A percentile compares a stretch with the other conserved stretches of the same genome.
Evolutionary conservation across 1,140 invertebrate genomes (phyloP).

Genomic region (Holotrichia oblita): DNA sequence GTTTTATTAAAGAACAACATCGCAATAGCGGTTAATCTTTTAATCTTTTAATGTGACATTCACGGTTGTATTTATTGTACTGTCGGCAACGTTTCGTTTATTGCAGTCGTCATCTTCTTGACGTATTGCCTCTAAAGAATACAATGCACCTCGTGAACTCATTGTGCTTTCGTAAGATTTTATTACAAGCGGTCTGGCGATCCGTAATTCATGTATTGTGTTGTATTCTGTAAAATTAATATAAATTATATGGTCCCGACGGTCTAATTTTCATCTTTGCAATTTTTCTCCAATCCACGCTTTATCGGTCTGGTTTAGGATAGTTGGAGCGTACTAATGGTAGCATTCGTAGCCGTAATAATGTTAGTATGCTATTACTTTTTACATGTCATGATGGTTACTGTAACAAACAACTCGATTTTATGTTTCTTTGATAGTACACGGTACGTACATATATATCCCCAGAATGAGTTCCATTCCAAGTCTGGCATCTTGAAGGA

Average conservation of each 20-base stretch:
- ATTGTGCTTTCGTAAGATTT: background rate
- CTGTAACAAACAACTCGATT: constrained; percentile 5
- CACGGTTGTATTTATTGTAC: background rate
- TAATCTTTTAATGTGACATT: constrained; percentile 35
- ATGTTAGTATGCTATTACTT: constrained; percentile 29
- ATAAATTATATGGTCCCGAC: constrained; percentile 9
- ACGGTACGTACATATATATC: background rate
- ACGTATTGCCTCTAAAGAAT: constrained; percentile 33
- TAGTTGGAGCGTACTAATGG: background rate
- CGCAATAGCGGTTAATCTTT: constrained; percentile 24
- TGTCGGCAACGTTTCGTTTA: constrained; percentile 24
- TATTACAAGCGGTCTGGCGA: constrained; percentile 7
- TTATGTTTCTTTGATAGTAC: background rate
- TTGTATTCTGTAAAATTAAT: constrained; percentile 24
- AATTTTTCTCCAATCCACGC: constrained; percentile 4
- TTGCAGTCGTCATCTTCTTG: constrained; percentile 29
- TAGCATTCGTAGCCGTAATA: background rate
- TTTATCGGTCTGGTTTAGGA: constrained; percentile 23
- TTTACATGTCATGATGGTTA: background rate
- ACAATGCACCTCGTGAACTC: constrained; percentile 17
- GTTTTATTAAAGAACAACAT: constrained; percentile 28
- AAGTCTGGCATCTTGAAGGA: background rate
- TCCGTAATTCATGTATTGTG: constrained; percentile 20
- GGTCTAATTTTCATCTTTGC: constrained; percentile 17
- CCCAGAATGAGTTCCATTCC: background rate